Base-by-base conservation (phyloP, 2,888 invertebrate genomes). In the Drosophila melanosoma region DNA sequence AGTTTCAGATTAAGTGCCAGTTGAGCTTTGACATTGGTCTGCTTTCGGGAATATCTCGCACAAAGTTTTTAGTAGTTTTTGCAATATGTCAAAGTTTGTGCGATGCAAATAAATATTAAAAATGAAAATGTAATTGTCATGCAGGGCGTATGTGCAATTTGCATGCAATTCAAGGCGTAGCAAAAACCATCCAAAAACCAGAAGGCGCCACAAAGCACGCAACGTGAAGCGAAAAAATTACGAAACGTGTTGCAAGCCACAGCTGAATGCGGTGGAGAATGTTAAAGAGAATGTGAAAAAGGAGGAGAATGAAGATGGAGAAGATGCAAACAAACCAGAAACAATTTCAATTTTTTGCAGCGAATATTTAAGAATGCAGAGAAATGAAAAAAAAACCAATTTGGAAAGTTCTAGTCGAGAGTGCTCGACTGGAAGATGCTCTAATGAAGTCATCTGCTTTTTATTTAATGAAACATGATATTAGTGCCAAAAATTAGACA, bases 71-170 rank as follows among this genome's bases (percentile, higher is more conserved):
- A 40, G 40, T 38, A 54, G 64, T 72, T 73, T 63, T 66, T 67
- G 20, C 8, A 40, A 32, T 29, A 33, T 60, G 64, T 67, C 52
- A 38, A 51, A 57, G 58, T 52, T 52, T 67, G 40, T 26, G 36
- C 23, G 7, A 15, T 15, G 49, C 40, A 26, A 36, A 59, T 40
- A 72, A 49, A 40, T 54, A 32, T 23, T 61, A 51, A 61, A 56
- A 65, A 45, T 58, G n/a, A 12, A 17, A 54, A 58, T 71, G 61
- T 71, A 67, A 68, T 62, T 72, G 83, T 79, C 82, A 82, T 79
- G 79, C 69, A 71, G 56, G 89, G 89, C 89, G 89, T 84, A 89
- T 89, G 77, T 85, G 85, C 83, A 78, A 89, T 89, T 81, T 72
- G 68, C 36, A 76, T 56, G n/a, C 6, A 42, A 42, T 78, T 58